Base-by-base conservation (phyloP, 2,113 vertebrate species). In the Arenaria interpres region DNA sequence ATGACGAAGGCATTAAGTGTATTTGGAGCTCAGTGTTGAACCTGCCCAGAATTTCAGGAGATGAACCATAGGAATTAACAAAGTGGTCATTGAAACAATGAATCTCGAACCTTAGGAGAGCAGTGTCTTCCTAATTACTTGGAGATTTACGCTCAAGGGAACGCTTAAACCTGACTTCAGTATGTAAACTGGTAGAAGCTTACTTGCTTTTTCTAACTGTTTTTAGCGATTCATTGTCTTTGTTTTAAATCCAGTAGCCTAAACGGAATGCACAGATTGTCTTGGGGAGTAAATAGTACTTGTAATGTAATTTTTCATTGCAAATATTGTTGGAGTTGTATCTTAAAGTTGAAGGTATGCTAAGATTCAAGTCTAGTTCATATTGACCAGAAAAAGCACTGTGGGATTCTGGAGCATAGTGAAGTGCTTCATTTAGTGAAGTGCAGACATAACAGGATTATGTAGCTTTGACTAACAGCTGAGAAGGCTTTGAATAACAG, bases 401-500 rank as follows among this genome's bases (percentile, higher is more conserved):
- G 37, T 28, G 35, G 51, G 69, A 7, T 78, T 45, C 9, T 4
- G 32, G 46, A 54, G 22, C 45, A 0, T 7, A 32, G 37, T 46
- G 46, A 46, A 46, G 46, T 46, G 46, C 46, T 46, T 46, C 3
- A 23, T 14, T 62, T 37, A 7, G 56, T 20, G 60, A 85, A 60
- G 43, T n/a, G 85, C 82, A 82, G 56, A 13, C 17, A 0, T 83
- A 19, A 9, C 1, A 19, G 48, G 74, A 23, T 79, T 28, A 4
- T 30, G 85, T 33, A 50, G 88, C 74, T 89, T 76, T 91, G 77
- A 27, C 33, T 82, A 82, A 59, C 93, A 91, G 88, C 85, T 68
- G 85, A 89, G 81, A 41, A 86, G 85, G 46, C 85, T 85, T 94
- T 96, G 88, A 95, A 24, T 89, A 94, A 74, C 50, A 94, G 84